These are phyloP conservation scores for Noctua janthe DNA, from an alignment of 2,888 invertebrate species.

Conservation along the genomic window DNA sequence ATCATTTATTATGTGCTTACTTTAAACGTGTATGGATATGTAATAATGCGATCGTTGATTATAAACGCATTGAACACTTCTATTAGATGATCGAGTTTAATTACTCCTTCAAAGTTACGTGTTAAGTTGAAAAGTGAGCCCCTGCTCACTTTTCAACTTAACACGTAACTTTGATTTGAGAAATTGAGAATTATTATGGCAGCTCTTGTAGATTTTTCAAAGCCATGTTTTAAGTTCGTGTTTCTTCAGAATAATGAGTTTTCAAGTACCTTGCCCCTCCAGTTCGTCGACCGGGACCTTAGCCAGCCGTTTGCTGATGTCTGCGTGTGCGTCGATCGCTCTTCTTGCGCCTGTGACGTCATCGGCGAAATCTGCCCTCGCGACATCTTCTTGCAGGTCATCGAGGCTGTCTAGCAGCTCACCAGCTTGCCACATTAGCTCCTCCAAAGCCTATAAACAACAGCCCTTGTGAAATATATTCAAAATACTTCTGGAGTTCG, in stretches of 20 bases:
- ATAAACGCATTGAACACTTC: constrained; percentile 54
- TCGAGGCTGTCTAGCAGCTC: constrained; percentile 98
- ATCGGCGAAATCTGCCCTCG: constrained; percentile 98
- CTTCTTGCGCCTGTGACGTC: constrained; percentile 98
- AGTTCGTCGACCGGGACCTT: constrained; percentile 98
- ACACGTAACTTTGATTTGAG: too few relatives aligned
- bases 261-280: constrained; percentile 94
- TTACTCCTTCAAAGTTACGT: constrained; percentile 40
- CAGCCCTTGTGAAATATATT: constrained; percentile 1
- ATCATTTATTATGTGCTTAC: constrained; percentile 58
- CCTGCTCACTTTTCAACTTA: too few relatives aligned
- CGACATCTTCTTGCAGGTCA: constrained; percentile 97
- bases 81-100: constrained; percentile 38
- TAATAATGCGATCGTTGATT: constrained; percentile 52
- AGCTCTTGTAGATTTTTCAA: neutral
- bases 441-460: constrained; percentile 94
- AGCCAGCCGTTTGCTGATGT: constrained; percentile 97
- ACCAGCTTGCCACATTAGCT: constrained; percentile 98
- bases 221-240: constrained; percentile 3
- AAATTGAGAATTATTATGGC: constrained; percentile 17
- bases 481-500: neutral
- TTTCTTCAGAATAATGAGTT: neutral
- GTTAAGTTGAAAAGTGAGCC: constrained; percentile 76
- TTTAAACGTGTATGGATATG: constrained; percentile 43
- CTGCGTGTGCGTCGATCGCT: constrained; percentile 97